Evolutionary conservation across 2,888 invertebrate species (phyloP).

Genomic region (Sinodicranocentrus sp.): DNA sequence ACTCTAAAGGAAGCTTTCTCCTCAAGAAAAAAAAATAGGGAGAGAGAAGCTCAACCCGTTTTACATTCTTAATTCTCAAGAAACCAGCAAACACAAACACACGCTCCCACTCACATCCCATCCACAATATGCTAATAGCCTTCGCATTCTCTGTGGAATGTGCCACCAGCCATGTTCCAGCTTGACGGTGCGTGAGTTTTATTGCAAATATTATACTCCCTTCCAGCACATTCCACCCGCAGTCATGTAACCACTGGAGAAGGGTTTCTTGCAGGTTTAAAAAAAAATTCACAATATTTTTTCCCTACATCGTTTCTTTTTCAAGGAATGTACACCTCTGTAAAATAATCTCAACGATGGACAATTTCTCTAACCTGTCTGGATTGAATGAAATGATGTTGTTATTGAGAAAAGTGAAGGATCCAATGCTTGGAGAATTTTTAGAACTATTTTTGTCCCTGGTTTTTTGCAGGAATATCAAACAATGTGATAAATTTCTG

Average conservation of each 20-base stretch:
- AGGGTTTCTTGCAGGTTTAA: not conserved
- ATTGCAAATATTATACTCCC: conserved; percentile 47
- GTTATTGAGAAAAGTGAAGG: conserved; percentile 26
- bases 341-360: not conserved
- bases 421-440: not conserved
- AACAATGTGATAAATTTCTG: conserved; percentile 72
- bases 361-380: not conserved
- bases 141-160: conserved; percentile 3
- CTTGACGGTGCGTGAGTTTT: conserved; percentile 59
- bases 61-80: not conserved
- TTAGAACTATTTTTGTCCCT: not conserved
- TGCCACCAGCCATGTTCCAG: not conserved
- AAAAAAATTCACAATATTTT: not conserved
- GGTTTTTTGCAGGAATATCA: conserved; percentile 44
- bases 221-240: not conserved
- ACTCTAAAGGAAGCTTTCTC: no score
- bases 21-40: no score
- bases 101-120: conserved; percentile 22
- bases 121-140: conserved; percentile 56
- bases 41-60: conserved; percentile 1
- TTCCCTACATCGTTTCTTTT: not conserved
- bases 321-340: not conserved
- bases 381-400: conserved; percentile 23
- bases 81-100: conserved; percentile 12
- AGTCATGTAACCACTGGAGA: conserved; percentile 30